These are phyloP conservation scores for Sarcophaga carnaria DNA, from an alignment of 2,888 invertebrate genomes.

Conservation along the genomic window DNA sequence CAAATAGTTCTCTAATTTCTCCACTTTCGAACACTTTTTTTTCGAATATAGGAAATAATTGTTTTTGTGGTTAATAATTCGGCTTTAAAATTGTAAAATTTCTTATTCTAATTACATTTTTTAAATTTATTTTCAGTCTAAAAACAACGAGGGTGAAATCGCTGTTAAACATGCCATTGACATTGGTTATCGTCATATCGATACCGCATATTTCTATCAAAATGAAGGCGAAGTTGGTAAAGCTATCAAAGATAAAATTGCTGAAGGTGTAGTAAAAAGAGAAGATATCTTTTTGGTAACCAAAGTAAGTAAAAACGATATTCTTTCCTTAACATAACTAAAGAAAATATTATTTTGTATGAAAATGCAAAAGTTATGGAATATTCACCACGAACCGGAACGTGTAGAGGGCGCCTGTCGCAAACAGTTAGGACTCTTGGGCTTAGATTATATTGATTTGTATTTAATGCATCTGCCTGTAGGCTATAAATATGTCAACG, in stretches of 20 bases:
- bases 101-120: neutral
- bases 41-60: neutral
- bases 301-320: conserved; percentile 77
- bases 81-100: neutral
- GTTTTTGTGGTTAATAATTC: neutral
- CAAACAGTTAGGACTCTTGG: conserved; percentile 85
- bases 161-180: conserved; percentile 88
- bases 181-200: conserved; percentile 89
- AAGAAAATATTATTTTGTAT: neutral
- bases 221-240: conserved; percentile 88
- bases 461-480: conserved; percentile 93
- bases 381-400: conserved; percentile 76
- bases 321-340: conserved; percentile 18
- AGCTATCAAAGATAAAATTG: conserved; percentile 85
- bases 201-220: conserved; percentile 85
- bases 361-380: conserved; percentile 75
- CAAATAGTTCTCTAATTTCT: too few species aligned
- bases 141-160: conserved; percentile 85
- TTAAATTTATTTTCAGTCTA: conserved; percentile 83
- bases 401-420: conserved; percentile 82
- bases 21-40: neutral
- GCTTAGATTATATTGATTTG: conserved; percentile 89
- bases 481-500: conserved; percentile 83
- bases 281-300: conserved; percentile 87
- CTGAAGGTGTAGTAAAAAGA: conserved; percentile 85